Base-by-base conservation (phyloP, 2,888 invertebrate species). In the Ochlodes sylvanus region DNA sequence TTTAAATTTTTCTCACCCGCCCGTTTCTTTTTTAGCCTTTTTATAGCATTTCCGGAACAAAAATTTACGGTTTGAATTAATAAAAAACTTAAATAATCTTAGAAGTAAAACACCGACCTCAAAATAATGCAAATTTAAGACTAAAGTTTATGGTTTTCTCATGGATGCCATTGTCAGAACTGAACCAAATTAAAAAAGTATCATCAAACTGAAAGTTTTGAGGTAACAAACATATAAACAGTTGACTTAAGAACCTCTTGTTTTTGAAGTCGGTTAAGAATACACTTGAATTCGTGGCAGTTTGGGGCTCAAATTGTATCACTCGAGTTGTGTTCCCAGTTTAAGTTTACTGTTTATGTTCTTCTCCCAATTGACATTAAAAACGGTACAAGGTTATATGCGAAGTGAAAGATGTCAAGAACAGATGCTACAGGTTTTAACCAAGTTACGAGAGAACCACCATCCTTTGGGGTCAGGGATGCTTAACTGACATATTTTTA, bases 401-500 rank as follows among this genome's bases (percentile, higher is more conserved):
- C 42, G 32, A 17, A 32, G 34, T 9, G n/a, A 56, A 68, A 62
- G 12, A 41, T 68, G 55, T 68, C 68, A 68, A 68, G 67, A 55
- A 50, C 27, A 38, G 44, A 12, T 56, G 55, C 68, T 56, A 68
- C 68, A 68, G 68, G 62, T 62, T 50, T 50, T 47, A 67, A 55
- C 55, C 61, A 61, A 55, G 61, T 41, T 62, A 34, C 55, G 15
- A 14, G 61, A 55, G 56, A 12, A 61, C 60, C 32, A 47, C 62
- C 62, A 55, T 62, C 50, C 68, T 62, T 15, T 41, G 34, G 41
- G 62, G 62, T 44, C 21, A 56, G 58, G 34, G 55, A 47, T 54
- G 54, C 63, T 67, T 44, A 42, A 52, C 66, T 63, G 63, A 56
- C 67, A 62, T 67, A 67, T 63, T 69, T 68, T 67, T 57, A 63